Conservation (phyloP, 2,888 invertebrate species). For the Folsomia candida region DNA sequence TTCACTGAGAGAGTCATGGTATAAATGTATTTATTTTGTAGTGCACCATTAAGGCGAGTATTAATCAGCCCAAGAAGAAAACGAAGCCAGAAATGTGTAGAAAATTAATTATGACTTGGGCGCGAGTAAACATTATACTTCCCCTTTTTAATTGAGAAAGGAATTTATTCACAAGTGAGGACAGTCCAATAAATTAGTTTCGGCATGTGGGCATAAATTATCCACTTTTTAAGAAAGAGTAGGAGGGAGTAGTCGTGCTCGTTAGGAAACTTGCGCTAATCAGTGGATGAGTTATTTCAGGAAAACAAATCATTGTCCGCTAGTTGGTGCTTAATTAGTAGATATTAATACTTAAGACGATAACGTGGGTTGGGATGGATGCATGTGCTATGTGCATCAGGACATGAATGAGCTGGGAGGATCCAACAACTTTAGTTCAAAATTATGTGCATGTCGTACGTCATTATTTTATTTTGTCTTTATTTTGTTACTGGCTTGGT, state of each 20-base stretch:
- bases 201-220: not conserved
- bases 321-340: not conserved
- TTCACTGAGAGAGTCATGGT: too few species aligned
- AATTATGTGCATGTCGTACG: not conserved
- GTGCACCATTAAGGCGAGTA: too few species aligned
- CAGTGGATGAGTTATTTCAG: not conserved
- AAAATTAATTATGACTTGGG: not conserved
- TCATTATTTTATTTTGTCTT: too few species aligned
- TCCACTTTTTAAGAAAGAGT: not conserved
- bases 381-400: not conserved
- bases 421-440: not conserved
- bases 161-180: not conserved
- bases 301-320: not conserved
- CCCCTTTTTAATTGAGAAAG: not conserved
- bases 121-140: not conserved
- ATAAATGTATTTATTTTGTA: too few species aligned
- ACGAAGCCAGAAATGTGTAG: not conserved
- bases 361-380: not conserved
- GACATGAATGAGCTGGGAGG: not conserved
- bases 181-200: slow-evolving; percentile 3
- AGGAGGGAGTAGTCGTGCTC: not conserved
- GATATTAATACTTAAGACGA: not conserved
- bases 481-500: too few species aligned
- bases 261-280: not conserved
- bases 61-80: too few species aligned